phyloP scores from a whole-genome alignment of 2,888 invertebrate genomes.

The Tuta absoluta region DNA sequence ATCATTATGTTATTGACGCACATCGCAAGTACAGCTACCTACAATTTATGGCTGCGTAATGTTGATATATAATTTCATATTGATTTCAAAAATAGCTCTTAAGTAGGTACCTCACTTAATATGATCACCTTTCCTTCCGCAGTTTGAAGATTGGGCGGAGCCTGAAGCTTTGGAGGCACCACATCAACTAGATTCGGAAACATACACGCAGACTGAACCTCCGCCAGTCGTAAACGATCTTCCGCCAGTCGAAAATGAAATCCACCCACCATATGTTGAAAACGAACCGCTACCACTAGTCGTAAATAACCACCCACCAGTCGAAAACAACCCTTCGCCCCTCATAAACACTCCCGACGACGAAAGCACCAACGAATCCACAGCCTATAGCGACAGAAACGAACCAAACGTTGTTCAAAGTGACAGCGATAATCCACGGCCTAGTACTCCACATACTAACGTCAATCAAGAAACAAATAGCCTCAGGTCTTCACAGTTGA shows the following conservation, averaged over 20 bases:
- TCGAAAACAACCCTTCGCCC: not conserved
- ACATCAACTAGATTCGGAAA: constrained; percentile 30
- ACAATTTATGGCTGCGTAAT: no score
- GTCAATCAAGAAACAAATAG: constrained; percentile 41
- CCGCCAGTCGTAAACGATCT: constrained; percentile 15
- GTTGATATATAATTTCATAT: no score
- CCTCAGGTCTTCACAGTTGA: constrained; percentile 31
- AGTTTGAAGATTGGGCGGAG: constrained; percentile 12
- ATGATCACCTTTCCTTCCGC: not conserved
- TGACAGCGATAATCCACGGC: not conserved
- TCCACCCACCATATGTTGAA: no score
- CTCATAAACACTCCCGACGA: constrained; percentile 6
- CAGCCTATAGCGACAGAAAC: constrained; percentile 23
- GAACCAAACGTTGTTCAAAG: not conserved
- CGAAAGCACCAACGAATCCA: constrained; percentile 38
- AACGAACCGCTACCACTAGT: constrained; percentile 1
- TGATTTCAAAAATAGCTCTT: no score
- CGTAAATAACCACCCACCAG: constrained; percentile 10
- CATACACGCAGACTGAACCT: constrained; percentile 25
- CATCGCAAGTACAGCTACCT: no score
- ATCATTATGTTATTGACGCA: no score
- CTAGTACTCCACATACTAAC: not conserved
- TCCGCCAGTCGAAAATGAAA: not conserved
- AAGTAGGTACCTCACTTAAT: no score
- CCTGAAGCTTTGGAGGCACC: constrained; percentile 16